Conservation (phyloP, 2,888 invertebrate species). For the Campoplex capitator region DNA sequence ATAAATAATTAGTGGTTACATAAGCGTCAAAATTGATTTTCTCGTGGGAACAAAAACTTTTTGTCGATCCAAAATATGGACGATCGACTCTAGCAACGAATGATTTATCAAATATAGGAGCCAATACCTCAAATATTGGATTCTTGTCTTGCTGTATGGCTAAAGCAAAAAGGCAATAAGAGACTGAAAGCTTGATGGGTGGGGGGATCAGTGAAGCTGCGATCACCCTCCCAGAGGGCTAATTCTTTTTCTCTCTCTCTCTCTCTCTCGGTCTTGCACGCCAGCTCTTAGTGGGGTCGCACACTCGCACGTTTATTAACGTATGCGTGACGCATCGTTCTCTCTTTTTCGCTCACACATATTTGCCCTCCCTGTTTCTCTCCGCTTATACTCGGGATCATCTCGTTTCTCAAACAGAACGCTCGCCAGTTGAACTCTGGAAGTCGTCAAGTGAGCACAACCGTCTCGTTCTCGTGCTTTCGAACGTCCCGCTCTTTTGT, state of each 20-base stretch:
- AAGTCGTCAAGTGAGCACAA: slow-evolving; percentile 63
- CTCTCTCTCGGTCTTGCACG: slow-evolving; percentile 39
- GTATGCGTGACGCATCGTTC: slow-evolving; percentile 54
- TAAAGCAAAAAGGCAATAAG: slow-evolving; percentile 55
- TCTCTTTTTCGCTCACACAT: slow-evolving; percentile 28
- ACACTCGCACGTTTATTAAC: slow-evolving; percentile 54
- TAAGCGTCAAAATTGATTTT: not conserved
- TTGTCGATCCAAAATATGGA: not conserved
- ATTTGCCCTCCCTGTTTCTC: slow-evolving; percentile 33
- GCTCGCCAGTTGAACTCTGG: slow-evolving; percentile 63
- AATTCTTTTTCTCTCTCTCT: slow-evolving; percentile 34
- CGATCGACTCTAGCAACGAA: not conserved
- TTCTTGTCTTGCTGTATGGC: slow-evolving; percentile 12
- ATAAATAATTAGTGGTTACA: slow-evolving; percentile 6
- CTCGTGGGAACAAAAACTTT: not conserved
- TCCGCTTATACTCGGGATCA: slow-evolving; percentile 42
- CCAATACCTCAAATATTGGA: slow-evolving; percentile 46
- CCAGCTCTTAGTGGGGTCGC: slow-evolving; percentile 59
- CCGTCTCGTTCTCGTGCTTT: slow-evolving; percentile 25
- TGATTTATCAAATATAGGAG: slow-evolving; percentile 33
- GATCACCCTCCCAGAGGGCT: slow-evolving; percentile 49
- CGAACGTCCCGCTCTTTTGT: slow-evolving; percentile 60
- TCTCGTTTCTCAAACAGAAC: slow-evolving; percentile 54
- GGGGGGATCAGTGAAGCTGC: slow-evolving; percentile 54
- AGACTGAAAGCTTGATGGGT: slow-evolving; percentile 53